Conservation (phyloP, 2,113 vertebrate species). For the mouse (Mus musculus) region GRCm39 chrX:129889001-129889500, state of each 20-base stretch:
- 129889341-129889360: background rate
- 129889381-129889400: slow-evolving; percentile 23
- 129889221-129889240: background rate
- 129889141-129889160: background rate
- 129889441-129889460: background rate
- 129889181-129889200: background rate
- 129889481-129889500: slow-evolving; percentile 24
- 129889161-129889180: background rate
- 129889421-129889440: background rate
- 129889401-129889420: slow-evolving; percentile 44
- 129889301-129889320: background rate
- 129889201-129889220: background rate
- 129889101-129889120: background rate
- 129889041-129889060: background rate
- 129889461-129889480: background rate
- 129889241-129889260: background rate
- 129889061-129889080: background rate
- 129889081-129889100: too few relatives aligned
- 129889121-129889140: background rate
- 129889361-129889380: slow-evolving; percentile 30
- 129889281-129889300: background rate
- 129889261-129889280: background rate
- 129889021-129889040: background rate
- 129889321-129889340: background rate
- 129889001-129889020: too few relatives aligned